These are phyloP conservation scores for Pseudomyrmex flavicornis DNA, from an alignment of 1,140 invertebrate genomes.

Conservation along the genomic window DNA sequence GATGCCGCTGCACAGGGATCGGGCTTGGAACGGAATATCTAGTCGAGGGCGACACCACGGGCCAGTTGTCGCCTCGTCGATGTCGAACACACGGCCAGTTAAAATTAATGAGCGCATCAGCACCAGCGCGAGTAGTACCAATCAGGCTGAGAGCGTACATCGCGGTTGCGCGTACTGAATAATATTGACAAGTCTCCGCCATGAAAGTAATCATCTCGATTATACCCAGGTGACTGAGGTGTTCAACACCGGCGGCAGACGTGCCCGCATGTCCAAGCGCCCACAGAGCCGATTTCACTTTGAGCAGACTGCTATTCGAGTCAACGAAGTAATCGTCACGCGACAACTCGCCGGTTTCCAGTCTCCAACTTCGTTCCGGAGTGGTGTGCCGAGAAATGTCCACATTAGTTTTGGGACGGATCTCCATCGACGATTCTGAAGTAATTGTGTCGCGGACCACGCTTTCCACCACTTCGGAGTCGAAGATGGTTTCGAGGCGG, in stretches of 20 bases:
- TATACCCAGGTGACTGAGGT: constrained; percentile 88
- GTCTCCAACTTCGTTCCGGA: constrained; percentile 79
- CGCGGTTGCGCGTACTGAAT: constrained; percentile 94
- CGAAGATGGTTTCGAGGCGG: constrained; percentile 82
- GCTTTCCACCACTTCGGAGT: constrained; percentile 79
- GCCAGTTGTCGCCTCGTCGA: constrained; percentile 93
- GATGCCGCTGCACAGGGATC: constrained; percentile 80
- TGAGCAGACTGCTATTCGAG: constrained; percentile 87
- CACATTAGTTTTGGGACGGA: constrained; percentile 79
- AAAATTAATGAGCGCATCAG: constrained; percentile 88
- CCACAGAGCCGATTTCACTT: constrained; percentile 96
- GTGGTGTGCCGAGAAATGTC: constrained; percentile 82
- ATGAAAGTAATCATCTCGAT: constrained; percentile 88
- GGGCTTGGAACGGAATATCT: constrained; percentile 82
- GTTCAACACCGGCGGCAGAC: constrained; percentile 90
- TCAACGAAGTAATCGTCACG: constrained; percentile 68
- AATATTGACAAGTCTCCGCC: constrained; percentile 92
- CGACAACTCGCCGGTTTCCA: constrained; percentile 67
- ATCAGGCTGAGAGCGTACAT: constrained; percentile 95
- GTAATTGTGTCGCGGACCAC: constrained; percentile 70
- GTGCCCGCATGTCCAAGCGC: constrained; percentile 93
- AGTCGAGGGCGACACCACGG: constrained; percentile 87
- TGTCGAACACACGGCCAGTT: constrained; percentile 95
- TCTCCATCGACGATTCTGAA: constrained; percentile 73
- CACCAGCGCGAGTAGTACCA: constrained; percentile 92